Evolutionary conservation across 2,888 invertebrate species (phyloP).

Genomic region (Spatulosminthurus flaviceps): DNA sequence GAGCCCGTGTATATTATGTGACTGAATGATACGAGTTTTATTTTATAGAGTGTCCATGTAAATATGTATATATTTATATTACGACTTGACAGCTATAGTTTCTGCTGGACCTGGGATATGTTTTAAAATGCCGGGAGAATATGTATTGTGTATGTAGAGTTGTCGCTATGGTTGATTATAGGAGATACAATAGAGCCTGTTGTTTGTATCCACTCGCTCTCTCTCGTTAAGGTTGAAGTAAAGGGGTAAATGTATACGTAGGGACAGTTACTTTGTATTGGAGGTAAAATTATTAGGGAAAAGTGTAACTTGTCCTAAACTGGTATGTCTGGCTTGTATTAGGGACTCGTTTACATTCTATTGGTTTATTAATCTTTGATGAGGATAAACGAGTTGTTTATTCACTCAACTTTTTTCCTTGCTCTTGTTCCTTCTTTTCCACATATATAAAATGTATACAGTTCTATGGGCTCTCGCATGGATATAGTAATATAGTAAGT

Average conservation of each 20-base stretch:
- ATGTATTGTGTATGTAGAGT: too few relatives aligned
- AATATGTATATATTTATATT: constrained; percentile 22
- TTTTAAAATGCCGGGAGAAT: too few relatives aligned
- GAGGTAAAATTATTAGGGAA: constrained; percentile 7
- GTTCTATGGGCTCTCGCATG: too few relatives aligned
- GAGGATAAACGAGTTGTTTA: constrained; percentile 42
- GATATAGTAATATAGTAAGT: too few relatives aligned
- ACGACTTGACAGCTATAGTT: background rate
- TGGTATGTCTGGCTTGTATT: constrained; percentile 6
- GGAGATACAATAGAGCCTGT: too few relatives aligned
- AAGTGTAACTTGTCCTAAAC: background rate
- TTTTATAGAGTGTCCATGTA: background rate
- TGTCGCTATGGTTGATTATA: too few relatives aligned
- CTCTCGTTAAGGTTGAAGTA: too few relatives aligned
- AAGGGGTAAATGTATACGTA: background rate
- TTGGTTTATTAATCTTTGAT: constrained; percentile 39
- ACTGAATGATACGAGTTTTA: background rate
- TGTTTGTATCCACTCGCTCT: too few relatives aligned
- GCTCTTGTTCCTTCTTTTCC: background rate
- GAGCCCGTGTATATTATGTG: background rate
- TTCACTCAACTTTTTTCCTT: constrained; percentile 37
- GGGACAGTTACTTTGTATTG: background rate
- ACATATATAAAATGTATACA: too few relatives aligned
- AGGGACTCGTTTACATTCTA: constrained; percentile 24
- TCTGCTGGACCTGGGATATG: background rate